Evolutionary conservation across 1,140 invertebrate genomes (phyloP).

Genomic region (Steinernema feltiae): DNA sequence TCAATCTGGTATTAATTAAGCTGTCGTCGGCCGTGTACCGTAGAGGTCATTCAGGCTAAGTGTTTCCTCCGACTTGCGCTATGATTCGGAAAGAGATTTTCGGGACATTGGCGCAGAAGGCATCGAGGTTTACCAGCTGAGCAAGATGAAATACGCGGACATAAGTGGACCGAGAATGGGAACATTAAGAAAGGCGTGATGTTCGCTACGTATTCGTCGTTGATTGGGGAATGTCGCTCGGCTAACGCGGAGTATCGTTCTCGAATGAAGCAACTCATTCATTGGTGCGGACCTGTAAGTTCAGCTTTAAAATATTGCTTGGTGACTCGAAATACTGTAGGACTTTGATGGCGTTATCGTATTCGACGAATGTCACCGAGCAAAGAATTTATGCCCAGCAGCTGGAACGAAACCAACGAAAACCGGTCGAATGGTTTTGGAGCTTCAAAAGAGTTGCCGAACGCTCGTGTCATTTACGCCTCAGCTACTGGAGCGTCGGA

Average conservation of each 20-base stretch:
- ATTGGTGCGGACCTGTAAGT: slow-evolving; percentile 87
- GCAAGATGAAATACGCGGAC: slow-evolving; percentile 93
- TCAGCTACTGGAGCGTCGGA: slow-evolving; percentile 85
- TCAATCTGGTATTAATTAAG: slow-evolving; percentile 94
- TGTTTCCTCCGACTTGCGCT: slow-evolving; percentile 95
- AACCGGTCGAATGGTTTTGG: slow-evolving; percentile 81
- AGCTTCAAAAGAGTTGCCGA: slow-evolving; percentile 87
- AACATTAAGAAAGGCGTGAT: slow-evolving; percentile 72
- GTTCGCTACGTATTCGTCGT: slow-evolving; percentile 92
- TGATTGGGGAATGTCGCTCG: slow-evolving; percentile 90
- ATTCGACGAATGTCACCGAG: slow-evolving; percentile 98
- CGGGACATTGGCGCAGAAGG: slow-evolving; percentile 84
- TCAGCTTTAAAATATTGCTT: slow-evolving; percentile 72
- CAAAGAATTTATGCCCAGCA: slow-evolving; percentile 91
- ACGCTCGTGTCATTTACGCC: slow-evolving; percentile 91
- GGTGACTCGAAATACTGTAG: slow-evolving; percentile 14
- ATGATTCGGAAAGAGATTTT: slow-evolving; percentile 92
- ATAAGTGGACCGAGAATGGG: slow-evolving; percentile 83
- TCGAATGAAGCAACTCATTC: slow-evolving; percentile 83
- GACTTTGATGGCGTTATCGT: slow-evolving; percentile 67
- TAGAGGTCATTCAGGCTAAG: slow-evolving; percentile 74
- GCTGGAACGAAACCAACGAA: slow-evolving; percentile 87
- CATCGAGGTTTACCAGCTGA: slow-evolving; percentile 80
- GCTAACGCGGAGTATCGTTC: slow-evolving; percentile 84
- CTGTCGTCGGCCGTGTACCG: no score